Percentiles rank a stretch among this genome's conserved stretches.
phyloP scores from a whole-genome alignment of 2,113 vertebrate species.

The Tor tambroides region DNA sequence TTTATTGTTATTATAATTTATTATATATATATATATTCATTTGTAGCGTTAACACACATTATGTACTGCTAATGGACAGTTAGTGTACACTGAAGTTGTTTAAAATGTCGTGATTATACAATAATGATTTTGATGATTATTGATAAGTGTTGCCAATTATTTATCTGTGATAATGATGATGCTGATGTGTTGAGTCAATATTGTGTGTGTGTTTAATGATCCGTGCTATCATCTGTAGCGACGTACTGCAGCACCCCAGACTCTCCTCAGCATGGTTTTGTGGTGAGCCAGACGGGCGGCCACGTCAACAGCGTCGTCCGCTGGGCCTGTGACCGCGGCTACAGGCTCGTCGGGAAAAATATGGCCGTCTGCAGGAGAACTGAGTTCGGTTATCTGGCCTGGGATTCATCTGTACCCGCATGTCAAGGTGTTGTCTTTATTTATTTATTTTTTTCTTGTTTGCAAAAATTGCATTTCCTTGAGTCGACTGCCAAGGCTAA shows the following conservation, averaged over 20 bases:
- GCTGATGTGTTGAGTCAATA: neutral
- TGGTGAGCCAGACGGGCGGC: slow-evolving; percentile 94
- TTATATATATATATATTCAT: no score
- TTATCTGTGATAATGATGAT: neutral
- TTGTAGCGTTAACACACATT: no score
- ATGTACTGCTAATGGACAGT: neutral
- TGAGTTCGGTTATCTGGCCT: slow-evolving; percentile 83
- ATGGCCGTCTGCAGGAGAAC: slow-evolving; percentile 89
- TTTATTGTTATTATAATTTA: no score
- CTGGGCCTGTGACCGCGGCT: slow-evolving; percentile 96
- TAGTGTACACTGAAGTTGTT: neutral
- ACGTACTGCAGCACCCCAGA: slow-evolving; percentile 97
- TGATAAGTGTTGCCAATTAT: neutral
- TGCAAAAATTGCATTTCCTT: neutral
- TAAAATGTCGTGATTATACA: neutral
- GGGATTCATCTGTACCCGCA: slow-evolving; percentile 91
- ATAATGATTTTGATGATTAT: neutral
- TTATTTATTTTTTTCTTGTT: neutral
- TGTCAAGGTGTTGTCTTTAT: slow-evolving; percentile 86
- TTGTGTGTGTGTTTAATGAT: neutral
- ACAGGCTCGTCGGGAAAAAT: slow-evolving; percentile 89
- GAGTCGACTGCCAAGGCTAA: neutral
- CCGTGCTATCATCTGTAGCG: slow-evolving; percentile 70
- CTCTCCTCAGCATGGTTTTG: slow-evolving; percentile 93
- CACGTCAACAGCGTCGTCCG: slow-evolving; percentile 94